These are phyloP conservation scores for Elymnias hypermnestra DNA, from an alignment of 1,140 invertebrate genomes.

Conservation along the genomic window DNA sequence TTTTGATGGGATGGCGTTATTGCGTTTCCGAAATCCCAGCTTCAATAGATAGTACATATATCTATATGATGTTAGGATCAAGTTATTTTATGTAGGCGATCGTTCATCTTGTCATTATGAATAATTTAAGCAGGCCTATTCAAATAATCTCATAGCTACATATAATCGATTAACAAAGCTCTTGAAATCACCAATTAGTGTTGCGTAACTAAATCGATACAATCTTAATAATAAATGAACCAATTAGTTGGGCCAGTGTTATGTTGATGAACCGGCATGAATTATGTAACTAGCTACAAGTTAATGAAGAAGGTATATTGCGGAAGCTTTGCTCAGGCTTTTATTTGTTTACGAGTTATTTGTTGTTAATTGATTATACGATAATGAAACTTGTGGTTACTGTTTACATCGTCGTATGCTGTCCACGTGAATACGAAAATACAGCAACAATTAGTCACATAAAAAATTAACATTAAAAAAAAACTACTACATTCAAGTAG, in stretches of 20 bases:
- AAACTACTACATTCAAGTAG: neutral
- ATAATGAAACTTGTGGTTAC: neutral
- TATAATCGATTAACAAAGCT: conserved; percentile 10
- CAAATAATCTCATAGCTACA: too few species aligned
- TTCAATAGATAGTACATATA: too few species aligned
- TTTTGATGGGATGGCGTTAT: too few species aligned
- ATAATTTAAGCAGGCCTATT: too few species aligned
- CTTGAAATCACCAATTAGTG: conserved; percentile 20
- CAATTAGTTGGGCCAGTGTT: conserved; percentile 19
- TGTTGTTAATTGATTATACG: neutral
- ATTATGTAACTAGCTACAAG: conserved; percentile 6
- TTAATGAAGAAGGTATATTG: conserved; percentile 13
- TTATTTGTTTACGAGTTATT: neutral
- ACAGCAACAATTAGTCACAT: too few species aligned
- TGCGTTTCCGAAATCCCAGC: too few species aligned
- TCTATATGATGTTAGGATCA: too few species aligned
- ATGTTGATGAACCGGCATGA: conserved; percentile 13
- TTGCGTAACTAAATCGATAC: conserved; percentile 20
- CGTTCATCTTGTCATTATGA: too few species aligned
- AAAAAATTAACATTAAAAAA: too few species aligned
- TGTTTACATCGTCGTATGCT: too few species aligned
- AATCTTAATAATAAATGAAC: conserved; percentile 29
- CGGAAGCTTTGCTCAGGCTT: conserved; percentile 6
- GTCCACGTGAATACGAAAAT: too few species aligned
- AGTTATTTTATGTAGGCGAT: too few species aligned